phyloP scores from a whole-genome alignment of 1,140 invertebrate genomes.

The Pogonomyrmex barbatus region DNA sequence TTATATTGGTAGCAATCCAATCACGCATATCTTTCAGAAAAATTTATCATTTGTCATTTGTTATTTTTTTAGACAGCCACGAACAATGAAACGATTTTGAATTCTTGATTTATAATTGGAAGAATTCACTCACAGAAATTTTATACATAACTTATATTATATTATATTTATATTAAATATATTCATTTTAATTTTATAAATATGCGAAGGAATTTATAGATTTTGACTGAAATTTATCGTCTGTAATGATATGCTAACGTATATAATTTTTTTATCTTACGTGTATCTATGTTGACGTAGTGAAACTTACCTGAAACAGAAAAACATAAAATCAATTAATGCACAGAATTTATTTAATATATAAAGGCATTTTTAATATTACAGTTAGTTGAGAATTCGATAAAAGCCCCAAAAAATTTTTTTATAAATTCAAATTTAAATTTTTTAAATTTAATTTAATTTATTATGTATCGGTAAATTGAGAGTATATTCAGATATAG shows the following conservation, averaged over 20 bases:
- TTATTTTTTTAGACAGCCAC: not conserved
- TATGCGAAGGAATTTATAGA: not conserved
- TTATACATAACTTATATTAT: not conserved
- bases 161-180: not conserved
- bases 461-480: no score
- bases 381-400: not conserved
- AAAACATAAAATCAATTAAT: constrained; percentile 36
- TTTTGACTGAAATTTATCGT: not conserved
- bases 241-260: not conserved
- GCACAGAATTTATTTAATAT: not conserved
- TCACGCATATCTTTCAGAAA: not conserved
- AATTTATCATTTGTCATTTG: not conserved
- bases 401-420: not conserved
- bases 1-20: constrained; percentile 21
- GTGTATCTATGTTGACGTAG: not conserved
- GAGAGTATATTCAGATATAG: no score
- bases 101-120: not conserved
- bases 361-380: not conserved
- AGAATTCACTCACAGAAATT: not conserved
- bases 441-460: no score
- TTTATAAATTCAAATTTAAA: not conserved
- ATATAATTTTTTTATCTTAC: constrained; percentile 8
- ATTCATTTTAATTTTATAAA: not conserved
- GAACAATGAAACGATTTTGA: not conserved
- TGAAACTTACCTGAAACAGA: constrained; percentile 72